These are phyloP conservation scores for Odontamblyopus lacepedii DNA, from an alignment of 2,797 vertebrate genomes.

Conservation along the genomic window DNA sequence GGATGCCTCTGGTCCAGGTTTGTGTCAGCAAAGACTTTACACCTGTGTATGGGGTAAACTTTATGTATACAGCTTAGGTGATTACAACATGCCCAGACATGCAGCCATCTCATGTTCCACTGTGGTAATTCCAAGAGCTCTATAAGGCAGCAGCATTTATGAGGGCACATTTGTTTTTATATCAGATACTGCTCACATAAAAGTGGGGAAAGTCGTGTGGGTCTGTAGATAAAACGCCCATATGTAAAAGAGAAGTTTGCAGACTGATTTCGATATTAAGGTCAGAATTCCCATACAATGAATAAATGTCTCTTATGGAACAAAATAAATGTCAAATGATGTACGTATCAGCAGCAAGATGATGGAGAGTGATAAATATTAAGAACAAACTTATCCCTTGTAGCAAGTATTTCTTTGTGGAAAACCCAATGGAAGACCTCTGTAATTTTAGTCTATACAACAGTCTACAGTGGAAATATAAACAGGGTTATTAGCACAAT, in stretches of 20 bases:
- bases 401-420: neutral
- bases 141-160: neutral
- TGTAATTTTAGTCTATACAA: neutral
- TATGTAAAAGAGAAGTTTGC: neutral
- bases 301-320: conserved; percentile 36
- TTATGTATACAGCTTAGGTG: conserved; percentile 6
- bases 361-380: neutral
- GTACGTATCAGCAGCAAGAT: neutral
- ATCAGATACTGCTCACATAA: conserved; percentile 1
- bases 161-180: neutral
- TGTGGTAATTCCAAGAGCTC: neutral
- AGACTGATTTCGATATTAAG: neutral
- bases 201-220: neutral
- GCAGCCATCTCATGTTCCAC: neutral
- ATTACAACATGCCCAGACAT: conserved; percentile 12
- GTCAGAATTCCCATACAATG: conserved; percentile 11
- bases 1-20: conserved; percentile 50
- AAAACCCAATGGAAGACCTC: neutral
- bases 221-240: neutral
- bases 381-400: neutral
- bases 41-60: conserved; percentile 2
- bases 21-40: conserved; percentile 51
- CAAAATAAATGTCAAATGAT: neutral
- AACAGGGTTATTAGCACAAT: neutral
- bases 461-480: neutral